These are phyloP conservation scores for Noctua fimbriata DNA, from an alignment of 2,888 invertebrate genomes.

Conservation along the genomic window DNA sequence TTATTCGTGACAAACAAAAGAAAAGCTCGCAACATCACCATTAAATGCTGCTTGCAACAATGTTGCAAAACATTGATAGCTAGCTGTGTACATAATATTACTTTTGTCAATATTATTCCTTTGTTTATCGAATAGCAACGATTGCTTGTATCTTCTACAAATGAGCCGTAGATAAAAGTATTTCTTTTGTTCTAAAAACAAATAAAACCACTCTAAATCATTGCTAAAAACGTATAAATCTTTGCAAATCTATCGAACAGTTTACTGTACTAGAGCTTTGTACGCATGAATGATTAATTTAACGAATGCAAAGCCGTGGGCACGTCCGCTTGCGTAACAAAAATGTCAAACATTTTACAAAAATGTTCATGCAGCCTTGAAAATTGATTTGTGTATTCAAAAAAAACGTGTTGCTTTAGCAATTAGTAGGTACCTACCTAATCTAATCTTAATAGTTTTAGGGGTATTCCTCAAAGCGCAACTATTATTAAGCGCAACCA, in stretches of 20 bases:
- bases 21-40: neutral
- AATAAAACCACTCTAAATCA: neutral
- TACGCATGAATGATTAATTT: slow-evolving; percentile 41
- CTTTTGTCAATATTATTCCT: neutral
- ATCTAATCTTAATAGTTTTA: neutral
- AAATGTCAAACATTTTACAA: slow-evolving; percentile 34
- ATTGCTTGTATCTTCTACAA: neutral
- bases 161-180: neutral
- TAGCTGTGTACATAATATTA: neutral
- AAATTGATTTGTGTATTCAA: neutral
- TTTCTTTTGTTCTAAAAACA: neutral
- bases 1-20: neutral
- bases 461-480: too few species aligned
- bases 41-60: neutral
- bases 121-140: neutral
- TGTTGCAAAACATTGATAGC: neutral
- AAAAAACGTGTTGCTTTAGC: neutral
- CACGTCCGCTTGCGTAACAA: slow-evolving; percentile 10
- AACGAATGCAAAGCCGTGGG: slow-evolving; percentile 33
- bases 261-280: slow-evolving; percentile 30
- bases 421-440: neutral
- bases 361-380: neutral
- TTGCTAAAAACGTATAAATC: neutral
- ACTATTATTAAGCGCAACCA: too few species aligned
- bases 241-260: slow-evolving; percentile 8